Conservation (phyloP, 2,888 invertebrate genomes). For the Eledone cirrhosa region DNA sequence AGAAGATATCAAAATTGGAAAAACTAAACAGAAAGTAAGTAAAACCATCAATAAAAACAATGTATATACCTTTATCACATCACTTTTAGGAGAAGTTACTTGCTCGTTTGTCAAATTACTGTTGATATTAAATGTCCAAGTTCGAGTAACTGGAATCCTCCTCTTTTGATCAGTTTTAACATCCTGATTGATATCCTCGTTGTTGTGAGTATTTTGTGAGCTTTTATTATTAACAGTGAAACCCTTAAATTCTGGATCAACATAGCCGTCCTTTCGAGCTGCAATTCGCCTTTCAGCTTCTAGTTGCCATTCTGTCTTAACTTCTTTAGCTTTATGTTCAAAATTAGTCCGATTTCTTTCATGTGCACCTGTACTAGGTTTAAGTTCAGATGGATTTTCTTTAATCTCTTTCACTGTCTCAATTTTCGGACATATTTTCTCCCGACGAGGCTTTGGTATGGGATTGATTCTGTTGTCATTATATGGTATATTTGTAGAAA, state of each 20-base stretch:
- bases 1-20: neutral
- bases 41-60: neutral
- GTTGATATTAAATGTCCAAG: neutral
- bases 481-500: too few species aligned
- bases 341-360: neutral
- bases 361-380: neutral
- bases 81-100: neutral
- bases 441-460: constrained; percentile 13
- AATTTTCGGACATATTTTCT: neutral
- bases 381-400: constrained; percentile 7
- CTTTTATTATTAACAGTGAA: neutral
- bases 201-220: neutral
- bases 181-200: neutral
- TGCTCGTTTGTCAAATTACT: constrained; percentile 7
- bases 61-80: neutral
- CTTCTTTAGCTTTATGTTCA: neutral
- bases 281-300: constrained; percentile 55
- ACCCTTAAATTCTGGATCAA: constrained; percentile 42
- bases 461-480: neutral
- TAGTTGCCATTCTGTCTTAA: constrained; percentile 52
- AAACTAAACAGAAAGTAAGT: neutral
- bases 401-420: neutral
- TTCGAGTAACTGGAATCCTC: neutral
- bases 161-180: neutral
- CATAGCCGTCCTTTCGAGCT: constrained; percentile 49